Conservation (phyloP, 92 coral and sea anemone species). For the Epizoanthus fatuus region DNA sequence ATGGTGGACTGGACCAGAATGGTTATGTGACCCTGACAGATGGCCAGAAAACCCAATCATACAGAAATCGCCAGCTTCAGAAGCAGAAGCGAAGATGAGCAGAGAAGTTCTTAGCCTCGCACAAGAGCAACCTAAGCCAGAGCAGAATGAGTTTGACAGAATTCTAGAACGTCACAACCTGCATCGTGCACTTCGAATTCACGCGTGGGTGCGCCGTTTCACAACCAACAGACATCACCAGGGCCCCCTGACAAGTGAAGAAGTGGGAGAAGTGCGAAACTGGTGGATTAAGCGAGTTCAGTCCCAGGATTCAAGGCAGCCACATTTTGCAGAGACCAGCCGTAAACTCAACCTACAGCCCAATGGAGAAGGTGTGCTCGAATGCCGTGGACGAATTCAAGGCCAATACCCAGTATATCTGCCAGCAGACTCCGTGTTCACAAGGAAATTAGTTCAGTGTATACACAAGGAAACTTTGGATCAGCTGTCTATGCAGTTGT, state of each 20-base stretch:
- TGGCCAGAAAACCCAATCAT: slow-evolving; percentile 40
- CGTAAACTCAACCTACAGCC: slow-evolving; percentile 36
- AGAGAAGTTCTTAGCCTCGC: neutral
- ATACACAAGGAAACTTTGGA: slow-evolving; percentile 47
- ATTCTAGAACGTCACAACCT: too few species aligned
- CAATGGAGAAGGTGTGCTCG: slow-evolving; percentile 37
- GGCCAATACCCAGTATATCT: slow-evolving; percentile 31
- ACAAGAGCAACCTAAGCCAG: too few species aligned
- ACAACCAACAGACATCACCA: slow-evolving; percentile 6
- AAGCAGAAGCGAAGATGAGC: slow-evolving; percentile 21
- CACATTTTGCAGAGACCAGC: slow-evolving; percentile 47
- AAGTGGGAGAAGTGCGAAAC: slow-evolving; percentile 24
- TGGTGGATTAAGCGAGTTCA: slow-evolving; percentile 57
- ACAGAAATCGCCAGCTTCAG: slow-evolving; percentile 9
- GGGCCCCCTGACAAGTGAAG: slow-evolving; percentile 59
- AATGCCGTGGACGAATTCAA: slow-evolving; percentile 57
- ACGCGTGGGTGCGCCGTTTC: slow-evolving; percentile 45
- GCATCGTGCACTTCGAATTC: slow-evolving; percentile 14
- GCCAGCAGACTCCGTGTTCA: slow-evolving; percentile 42
- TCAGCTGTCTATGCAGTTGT: slow-evolving; percentile 72
- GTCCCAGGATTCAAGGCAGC: slow-evolving; percentile 39
- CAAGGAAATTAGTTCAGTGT: slow-evolving; percentile 56
- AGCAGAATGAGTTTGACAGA: too few species aligned
- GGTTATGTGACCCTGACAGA: slow-evolving; percentile 2
- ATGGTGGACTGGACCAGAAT: slow-evolving; percentile 26